Evolutionary conservation across 2,888 invertebrate species (phyloP), one percentile per base, ranked within the genome.

Genomic region (Phaonia tiefii): DNA sequence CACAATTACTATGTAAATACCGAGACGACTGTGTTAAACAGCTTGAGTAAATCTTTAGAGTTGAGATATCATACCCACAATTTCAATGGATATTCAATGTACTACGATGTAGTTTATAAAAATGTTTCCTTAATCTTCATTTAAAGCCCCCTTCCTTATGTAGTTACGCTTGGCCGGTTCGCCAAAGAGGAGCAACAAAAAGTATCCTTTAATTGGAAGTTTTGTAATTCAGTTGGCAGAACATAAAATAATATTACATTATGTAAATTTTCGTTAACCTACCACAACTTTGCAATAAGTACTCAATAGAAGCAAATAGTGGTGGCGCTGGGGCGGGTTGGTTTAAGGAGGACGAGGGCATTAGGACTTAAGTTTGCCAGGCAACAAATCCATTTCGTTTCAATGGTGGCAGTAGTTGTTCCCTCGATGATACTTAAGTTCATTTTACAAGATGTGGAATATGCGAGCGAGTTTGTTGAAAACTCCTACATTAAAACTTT

Each of bases 371-470:
- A 80, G 80, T 69, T 73, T 75, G 72, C 71, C 78, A 74, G 79
- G 63, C 72, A 76, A 79, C 73, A 82, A 82, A 84, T 80, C 81
- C 81, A 83, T 78, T 80, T 83, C 77, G 78, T 44, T 72, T 80
- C 44, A 75, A 58, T 73, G 63, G 72, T 17, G 49, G 69, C 31
- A 5, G 39, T 63, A 72, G 72, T 76, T 67, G 75, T 76, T 73
- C 75, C 72, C 75, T 39, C 39, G 75, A 72, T 75, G 67, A 42
- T 72, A 67, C 79, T 80, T 72, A 80, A 75, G 63, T 75, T 80
- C 25, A 44, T 69, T 69, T 72, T 56, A 75, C 39, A 60, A 26
- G 56, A 69, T 31, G 15, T 66, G 76, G 56, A 65, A 74, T 65
- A 75, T 54, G 42, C n/a, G 20, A 71, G 71, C 54, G 71, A 75